Evolutionary conservation across 2,113 vertebrate species (phyloP), one percentile per base, ranked within the genome.

Genomic region (Lophotis ruficrista): DNA sequence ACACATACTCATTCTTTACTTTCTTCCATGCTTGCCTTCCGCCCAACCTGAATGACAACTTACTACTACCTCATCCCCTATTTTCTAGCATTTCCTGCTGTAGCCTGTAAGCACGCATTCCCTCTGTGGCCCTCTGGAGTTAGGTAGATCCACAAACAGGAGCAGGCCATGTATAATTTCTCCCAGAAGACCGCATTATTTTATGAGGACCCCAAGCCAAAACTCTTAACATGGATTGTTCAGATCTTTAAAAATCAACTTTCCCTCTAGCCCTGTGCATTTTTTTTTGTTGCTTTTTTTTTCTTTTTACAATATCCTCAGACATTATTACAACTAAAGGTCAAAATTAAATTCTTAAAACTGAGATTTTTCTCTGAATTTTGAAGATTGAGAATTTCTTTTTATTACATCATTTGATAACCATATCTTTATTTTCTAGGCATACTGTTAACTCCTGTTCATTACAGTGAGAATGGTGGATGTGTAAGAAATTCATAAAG

Each of bases 111-210:
- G 31, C 16, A n/a, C 15, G 37, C 12, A 30, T 37, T 61, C 24
- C 14, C 18, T 71, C 23, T 45, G 62, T 21, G 38, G 38, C 11
- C 8, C 65, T 66, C 37, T 68, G 50, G 28, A 68, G 16, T 53
- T 64, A 21, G 31, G 31, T 20, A 53, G 45, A 43, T 14, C 51
- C 51, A 64, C 37, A 58, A 64, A 62, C 13, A 69, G 19, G 20
- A 62, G 25, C 0, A 2, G 16, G 8, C 6, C 27, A 58, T 14
- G 25, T 0, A 3, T 51, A 43, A 62, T 58, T 38, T 84, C 25
- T 48, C 38, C n/a, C 38, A 54, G 33, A 60, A 31, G 28, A 75
- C 4, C 14, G 65, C 8, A 31, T 70, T 64, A 23, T 43, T 5
- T 90, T 73, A 25, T 23, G 53, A 87, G 38, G 24, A 70, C 5